phyloP scores from a whole-genome alignment of 2,888 invertebrate species.

The Drosophila barbarae region DNA sequence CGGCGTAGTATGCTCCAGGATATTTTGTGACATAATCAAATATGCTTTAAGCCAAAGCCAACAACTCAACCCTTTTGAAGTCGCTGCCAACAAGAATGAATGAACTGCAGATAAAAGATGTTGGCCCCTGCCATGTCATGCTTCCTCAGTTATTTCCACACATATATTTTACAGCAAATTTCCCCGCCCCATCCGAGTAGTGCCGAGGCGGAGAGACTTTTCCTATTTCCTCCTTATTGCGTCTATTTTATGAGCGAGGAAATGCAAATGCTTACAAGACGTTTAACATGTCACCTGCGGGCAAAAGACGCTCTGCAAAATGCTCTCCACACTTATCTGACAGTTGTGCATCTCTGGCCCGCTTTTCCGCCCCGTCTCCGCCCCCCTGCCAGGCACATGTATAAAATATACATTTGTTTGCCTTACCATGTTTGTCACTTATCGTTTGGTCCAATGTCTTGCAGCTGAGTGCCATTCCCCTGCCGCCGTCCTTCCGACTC shows the following conservation, averaged over 20 bases:
- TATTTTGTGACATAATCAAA: slow-evolving; percentile 73
- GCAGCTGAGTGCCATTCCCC: slow-evolving; percentile 43
- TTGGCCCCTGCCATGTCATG: slow-evolving; percentile 38
- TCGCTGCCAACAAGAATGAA: slow-evolving; percentile 46
- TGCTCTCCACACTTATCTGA: slow-evolving; percentile 69
- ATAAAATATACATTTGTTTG: slow-evolving; percentile 70
- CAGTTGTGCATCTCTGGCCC: slow-evolving; percentile 64
- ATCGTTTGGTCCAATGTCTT: slow-evolving; percentile 63
- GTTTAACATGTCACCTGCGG: slow-evolving; percentile 75
- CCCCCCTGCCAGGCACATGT: slow-evolving; percentile 23
- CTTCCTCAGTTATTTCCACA: slow-evolving; percentile 58
- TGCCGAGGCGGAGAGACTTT: slow-evolving; percentile 10
- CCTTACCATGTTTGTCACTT: slow-evolving; percentile 72
- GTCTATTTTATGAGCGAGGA: slow-evolving; percentile 46
- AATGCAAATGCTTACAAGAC: slow-evolving; percentile 68
- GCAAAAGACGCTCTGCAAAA: slow-evolving; percentile 58
- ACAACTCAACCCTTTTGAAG: slow-evolving; percentile 62
- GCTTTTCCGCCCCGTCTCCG: slow-evolving; percentile 1
- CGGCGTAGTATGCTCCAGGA: slow-evolving; percentile 37
- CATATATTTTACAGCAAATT: slow-evolving; percentile 28
- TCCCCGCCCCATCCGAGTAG: slow-evolving; percentile 1
- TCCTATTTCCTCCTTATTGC: slow-evolving; percentile 34
- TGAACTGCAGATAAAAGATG: slow-evolving; percentile 59
- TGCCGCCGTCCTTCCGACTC: slow-evolving; percentile 31
- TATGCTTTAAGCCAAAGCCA: slow-evolving; percentile 68